phyloP scores from a whole-genome alignment of 2,113 vertebrate species.

The Phyllostomus discolor region DNA sequence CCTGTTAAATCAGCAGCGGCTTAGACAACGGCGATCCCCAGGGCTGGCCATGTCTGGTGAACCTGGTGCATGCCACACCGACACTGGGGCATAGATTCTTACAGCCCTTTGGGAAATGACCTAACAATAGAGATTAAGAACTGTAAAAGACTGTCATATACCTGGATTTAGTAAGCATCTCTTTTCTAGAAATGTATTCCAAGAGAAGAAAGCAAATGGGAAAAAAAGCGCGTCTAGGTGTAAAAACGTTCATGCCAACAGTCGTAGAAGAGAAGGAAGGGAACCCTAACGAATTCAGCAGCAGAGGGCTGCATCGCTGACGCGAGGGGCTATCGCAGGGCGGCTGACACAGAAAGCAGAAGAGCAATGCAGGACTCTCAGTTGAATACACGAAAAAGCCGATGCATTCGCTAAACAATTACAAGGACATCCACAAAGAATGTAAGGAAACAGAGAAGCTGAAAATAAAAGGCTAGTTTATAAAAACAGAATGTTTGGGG shows the following conservation, averaged over 20 bases:
- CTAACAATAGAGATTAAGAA: not conserved
- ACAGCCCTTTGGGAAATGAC: not conserved
- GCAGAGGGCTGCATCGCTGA: rapidly evolving
- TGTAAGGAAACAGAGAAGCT: not conserved
- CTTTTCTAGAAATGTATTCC: not conserved
- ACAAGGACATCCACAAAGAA: rapidly evolving
- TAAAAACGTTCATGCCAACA: rapidly evolving
- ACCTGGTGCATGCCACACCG: rapidly evolving
- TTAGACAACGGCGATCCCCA: rapidly evolving
- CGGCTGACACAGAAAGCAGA: not conserved
- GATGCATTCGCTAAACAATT: rapidly evolving
- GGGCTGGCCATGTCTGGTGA: rapidly evolving
- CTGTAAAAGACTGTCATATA: rapidly evolving
- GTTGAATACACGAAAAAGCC: rapidly evolving
- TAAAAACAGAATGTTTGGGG: not conserved
- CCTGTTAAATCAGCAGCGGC: not conserved
- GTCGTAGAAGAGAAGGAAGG: not conserved
- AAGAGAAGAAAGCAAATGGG: not conserved
- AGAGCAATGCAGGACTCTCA: rapidly evolving
- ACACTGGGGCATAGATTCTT: rapidly evolving
- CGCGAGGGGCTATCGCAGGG: rapidly evolving
- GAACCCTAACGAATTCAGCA: rapidly evolving
- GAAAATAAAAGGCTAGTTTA: rapidly evolving
- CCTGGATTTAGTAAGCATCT: not conserved
- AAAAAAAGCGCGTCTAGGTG: not conserved